Percentiles rank a stretch among this genome's conserved stretches.
phyloP scores from a whole-genome alignment of 2,888 invertebrate species.

The Lycaena phlaeas region DNA sequence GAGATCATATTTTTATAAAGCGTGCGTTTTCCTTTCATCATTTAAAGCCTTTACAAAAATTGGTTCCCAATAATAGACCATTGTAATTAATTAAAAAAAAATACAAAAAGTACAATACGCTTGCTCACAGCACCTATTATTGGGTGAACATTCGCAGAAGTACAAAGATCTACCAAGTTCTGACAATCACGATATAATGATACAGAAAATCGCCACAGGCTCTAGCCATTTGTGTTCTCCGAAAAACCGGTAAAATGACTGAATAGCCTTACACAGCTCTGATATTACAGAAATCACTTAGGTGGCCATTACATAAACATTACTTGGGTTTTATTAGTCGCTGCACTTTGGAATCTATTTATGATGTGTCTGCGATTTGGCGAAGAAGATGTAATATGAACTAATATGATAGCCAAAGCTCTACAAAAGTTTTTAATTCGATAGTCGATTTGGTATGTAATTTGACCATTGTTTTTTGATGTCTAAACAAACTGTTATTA shows the following conservation, averaged over 20 bases:
- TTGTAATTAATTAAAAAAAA: too few relatives aligned
- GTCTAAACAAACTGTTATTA: too few relatives aligned
- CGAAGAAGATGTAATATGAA: too few relatives aligned
- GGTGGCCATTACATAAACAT: slow-evolving; percentile 16
- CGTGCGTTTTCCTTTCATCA: too few relatives aligned
- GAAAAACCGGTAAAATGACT: slow-evolving; percentile 19
- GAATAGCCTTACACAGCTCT: slow-evolving; percentile 10
- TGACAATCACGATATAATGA: slow-evolving; percentile 14
- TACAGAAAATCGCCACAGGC: slow-evolving; percentile 16
- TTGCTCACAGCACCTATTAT: background rate
- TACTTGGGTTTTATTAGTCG: slow-evolving; percentile 7
- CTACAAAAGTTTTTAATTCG: too few relatives aligned
- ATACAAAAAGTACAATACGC: too few relatives aligned
- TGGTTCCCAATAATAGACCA: too few relatives aligned
- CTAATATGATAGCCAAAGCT: too few relatives aligned
- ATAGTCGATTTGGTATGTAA: too few relatives aligned
- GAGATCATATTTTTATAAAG: too few relatives aligned
- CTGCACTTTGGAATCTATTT: background rate
- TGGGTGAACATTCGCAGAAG: slow-evolving; percentile 5
- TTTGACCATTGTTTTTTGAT: too few relatives aligned
- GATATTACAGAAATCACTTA: slow-evolving; percentile 4
- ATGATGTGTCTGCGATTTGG: background rate
- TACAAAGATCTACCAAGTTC: slow-evolving; percentile 9
- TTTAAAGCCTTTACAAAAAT: too few relatives aligned
- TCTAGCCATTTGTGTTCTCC: slow-evolving; percentile 22